A percentile compares a stretch with the other conserved stretches of the same genome.
Conservation (phyloP, 2,797 vertebrate species). For the Microtus obscurus region DNA sequence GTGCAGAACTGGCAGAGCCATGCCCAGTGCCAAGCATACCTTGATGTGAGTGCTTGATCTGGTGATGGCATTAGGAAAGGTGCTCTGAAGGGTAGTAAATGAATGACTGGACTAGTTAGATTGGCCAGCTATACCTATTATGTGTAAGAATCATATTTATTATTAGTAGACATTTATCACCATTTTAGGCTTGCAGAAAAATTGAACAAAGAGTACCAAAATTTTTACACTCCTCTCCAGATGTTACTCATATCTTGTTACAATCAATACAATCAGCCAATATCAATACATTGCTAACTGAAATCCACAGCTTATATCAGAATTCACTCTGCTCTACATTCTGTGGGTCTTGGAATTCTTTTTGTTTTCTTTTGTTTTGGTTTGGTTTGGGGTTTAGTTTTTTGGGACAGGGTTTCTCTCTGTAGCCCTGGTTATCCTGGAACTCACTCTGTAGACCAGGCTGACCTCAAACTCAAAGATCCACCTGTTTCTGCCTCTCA, state of each 20-base stretch:
- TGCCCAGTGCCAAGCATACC: not conserved
- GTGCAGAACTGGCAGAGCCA: not conserved
- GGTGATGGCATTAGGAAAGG: not conserved
- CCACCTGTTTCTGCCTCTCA: not conserved
- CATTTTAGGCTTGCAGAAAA: conserved; percentile 48
- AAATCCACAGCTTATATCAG: not conserved
- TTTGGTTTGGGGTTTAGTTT: not conserved
- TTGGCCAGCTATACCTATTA: not conserved
- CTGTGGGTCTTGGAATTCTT: not conserved
- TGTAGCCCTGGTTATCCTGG: not conserved
- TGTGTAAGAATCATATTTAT: not conserved
- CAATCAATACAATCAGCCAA: not conserved
- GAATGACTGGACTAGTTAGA: conserved; percentile 9
- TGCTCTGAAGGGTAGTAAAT: not conserved
- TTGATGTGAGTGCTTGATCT: not conserved
- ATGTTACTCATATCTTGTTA: conserved; percentile 3
- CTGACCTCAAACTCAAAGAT: not conserved
- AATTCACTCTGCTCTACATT: not conserved
- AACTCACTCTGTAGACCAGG: not conserved
- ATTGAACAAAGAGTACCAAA: not conserved
- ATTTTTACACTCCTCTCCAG: not conserved
- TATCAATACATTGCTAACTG: not conserved
- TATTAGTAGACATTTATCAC: not conserved
- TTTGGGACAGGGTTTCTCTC: not conserved
- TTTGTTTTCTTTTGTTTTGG: not conserved